These are phyloP conservation scores for Oryzias woworae DNA, from an alignment of 2,113 vertebrate species.

Conservation along the genomic window DNA sequence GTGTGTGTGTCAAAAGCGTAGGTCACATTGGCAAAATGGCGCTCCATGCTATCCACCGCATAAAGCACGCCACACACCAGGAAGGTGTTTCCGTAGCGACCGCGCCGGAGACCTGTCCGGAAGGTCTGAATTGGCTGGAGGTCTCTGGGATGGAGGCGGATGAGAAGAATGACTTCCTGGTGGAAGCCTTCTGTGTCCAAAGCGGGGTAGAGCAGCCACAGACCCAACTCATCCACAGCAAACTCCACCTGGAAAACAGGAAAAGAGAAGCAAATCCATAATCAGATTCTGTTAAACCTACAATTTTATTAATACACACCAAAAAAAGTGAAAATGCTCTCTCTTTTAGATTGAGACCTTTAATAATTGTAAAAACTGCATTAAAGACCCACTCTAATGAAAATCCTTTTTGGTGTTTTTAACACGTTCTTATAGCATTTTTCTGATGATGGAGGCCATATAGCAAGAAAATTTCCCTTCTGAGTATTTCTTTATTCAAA, in stretches of 20 bases:
- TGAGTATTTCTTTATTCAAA: too few relatives aligned
- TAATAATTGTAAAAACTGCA: too few relatives aligned
- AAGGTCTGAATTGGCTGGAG: conserved; percentile 88
- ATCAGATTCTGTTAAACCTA: too few relatives aligned
- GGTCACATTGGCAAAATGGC: conserved; percentile 86
- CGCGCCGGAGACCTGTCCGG: conserved; percentile 88
- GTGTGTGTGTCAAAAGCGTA: conserved; percentile 97
- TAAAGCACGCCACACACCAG: conserved; percentile 95
- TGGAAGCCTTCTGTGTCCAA: conserved; percentile 88
- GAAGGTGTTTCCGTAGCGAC: conserved; percentile 90
- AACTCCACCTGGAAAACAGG: conserved; percentile 84
- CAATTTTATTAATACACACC: too few relatives aligned
- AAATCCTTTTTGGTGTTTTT: too few relatives aligned
- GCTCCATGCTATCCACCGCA: conserved; percentile 86
- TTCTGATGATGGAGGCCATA: too few relatives aligned
- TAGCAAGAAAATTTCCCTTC: too few relatives aligned
- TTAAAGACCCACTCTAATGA: too few relatives aligned
- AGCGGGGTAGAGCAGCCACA: conserved; percentile 93
- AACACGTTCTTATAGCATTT: too few relatives aligned
- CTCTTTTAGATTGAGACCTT: too few relatives aligned
- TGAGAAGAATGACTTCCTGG: conserved; percentile 90
- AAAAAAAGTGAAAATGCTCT: too few relatives aligned
- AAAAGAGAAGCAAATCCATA: background rate
- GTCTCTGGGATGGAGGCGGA: conserved; percentile 83
- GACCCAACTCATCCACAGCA: conserved; percentile 89